Percentiles rank a stretch among this genome's conserved stretches.
Conservation (phyloP, 2,113 vertebrate species). For the Formicarius rufipectus region DNA sequence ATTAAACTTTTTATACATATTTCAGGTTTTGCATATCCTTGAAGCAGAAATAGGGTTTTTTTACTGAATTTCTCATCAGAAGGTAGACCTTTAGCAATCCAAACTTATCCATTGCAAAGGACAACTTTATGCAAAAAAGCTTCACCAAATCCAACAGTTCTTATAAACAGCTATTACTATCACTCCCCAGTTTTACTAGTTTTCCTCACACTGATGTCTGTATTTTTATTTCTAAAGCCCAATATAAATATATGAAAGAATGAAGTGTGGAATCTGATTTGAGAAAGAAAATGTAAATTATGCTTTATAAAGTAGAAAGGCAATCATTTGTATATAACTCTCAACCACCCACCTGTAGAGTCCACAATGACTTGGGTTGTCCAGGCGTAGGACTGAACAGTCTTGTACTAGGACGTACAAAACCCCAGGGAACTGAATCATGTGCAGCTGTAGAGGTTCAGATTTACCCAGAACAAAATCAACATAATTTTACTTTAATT, state of each 20-base stretch:
- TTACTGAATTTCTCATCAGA: constrained; percentile 7
- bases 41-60: neutral
- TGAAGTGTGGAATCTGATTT: neutral
- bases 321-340: too few relatives aligned
- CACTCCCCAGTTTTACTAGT: neutral
- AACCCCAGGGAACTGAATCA: neutral
- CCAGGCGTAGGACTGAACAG: accelerated
- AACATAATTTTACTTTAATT: neutral
- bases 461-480: neutral
- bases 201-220: neutral
- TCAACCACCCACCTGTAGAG: neutral
- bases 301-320: too few relatives aligned
- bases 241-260: neutral
- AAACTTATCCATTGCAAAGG: neutral
- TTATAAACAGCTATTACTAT: neutral
- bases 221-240: neutral
- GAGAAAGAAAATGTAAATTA: neutral
- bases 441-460: neutral
- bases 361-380: neutral
- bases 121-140: neutral
- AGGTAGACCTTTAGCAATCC: neutral
- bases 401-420: neutral
- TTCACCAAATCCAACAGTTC: neutral
- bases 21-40: constrained; percentile 22
- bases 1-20: neutral